phyloP scores from a whole-genome alignment of 2,113 vertebrate genomes.

The Entomyzon cyanotis region DNA sequence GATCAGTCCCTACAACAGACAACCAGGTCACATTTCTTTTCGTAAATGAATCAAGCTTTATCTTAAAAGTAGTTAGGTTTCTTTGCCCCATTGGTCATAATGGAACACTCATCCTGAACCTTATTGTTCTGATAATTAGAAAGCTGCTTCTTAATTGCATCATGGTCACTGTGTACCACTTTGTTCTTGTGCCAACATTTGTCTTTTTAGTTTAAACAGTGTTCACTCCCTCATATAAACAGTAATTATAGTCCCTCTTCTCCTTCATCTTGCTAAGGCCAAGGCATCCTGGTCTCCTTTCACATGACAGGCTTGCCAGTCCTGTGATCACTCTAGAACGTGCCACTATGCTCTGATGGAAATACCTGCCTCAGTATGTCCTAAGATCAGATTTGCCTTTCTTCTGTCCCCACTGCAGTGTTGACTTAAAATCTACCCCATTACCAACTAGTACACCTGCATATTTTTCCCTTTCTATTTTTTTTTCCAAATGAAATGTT shows the following conservation, averaged over 20 bases:
- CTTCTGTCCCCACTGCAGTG: neutral
- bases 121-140: slow-evolving; percentile 61
- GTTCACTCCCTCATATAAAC: slow-evolving; percentile 37
- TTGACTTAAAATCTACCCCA: neutral
- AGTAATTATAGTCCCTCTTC: slow-evolving; percentile 25
- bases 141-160: slow-evolving; percentile 57
- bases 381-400: neutral
- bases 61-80: slow-evolving; percentile 49
- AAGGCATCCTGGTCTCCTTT: slow-evolving; percentile 12
- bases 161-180: slow-evolving; percentile 46
- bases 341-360: neutral
- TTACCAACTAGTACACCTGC: neutral
- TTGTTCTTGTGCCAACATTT: slow-evolving; percentile 61
- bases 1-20: neutral
- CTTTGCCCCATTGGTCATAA: slow-evolving; percentile 60
- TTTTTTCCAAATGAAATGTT: neutral
- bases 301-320: neutral
- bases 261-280: neutral
- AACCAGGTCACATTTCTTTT: slow-evolving; percentile 3
- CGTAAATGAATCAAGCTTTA: neutral
- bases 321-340: neutral
- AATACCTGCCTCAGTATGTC: neutral
- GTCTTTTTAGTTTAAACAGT: slow-evolving; percentile 16
- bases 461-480: neutral
- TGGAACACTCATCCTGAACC: slow-evolving; percentile 53